Conservation (phyloP, 2,797 vertebrate species). For the Lemur catta region DNA sequence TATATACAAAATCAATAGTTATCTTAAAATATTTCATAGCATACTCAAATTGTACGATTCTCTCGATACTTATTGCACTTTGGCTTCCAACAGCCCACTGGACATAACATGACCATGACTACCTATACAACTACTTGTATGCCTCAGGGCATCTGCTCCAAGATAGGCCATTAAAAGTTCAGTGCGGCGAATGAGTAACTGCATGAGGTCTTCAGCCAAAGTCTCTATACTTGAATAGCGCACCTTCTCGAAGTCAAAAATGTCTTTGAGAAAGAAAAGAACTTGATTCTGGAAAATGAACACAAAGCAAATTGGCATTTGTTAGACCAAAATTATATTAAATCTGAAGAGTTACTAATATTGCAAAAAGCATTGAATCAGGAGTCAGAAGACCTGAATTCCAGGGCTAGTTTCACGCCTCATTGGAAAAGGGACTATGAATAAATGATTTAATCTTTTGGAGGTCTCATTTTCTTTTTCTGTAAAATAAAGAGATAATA, state of each 20-base stretch:
- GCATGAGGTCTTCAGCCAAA: conserved; percentile 92
- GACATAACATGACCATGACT: conserved; percentile 79
- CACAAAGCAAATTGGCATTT: neutral
- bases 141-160: conserved; percentile 84
- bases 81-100: conserved; percentile 84
- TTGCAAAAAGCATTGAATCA: neutral
- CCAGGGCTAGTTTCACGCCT: neutral
- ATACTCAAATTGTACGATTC: neutral
- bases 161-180: conserved; percentile 91
- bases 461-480: neutral
- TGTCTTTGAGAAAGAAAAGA: conserved; percentile 95
- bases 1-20: neutral
- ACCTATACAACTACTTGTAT: conserved; percentile 78
- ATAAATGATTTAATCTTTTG: neutral
- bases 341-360: neutral
- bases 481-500: neutral
- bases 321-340: neutral
- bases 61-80: conserved; percentile 80
- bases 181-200: conserved; percentile 89
- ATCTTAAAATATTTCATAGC: neutral
- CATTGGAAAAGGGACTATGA: neutral
- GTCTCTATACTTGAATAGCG: conserved; percentile 91
- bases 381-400: neutral
- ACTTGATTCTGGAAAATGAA: conserved; percentile 90
- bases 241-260: conserved; percentile 98